Conservation (phyloP, 2,888 invertebrate genomes). For the Pogonocherus hispidulus region DNA sequence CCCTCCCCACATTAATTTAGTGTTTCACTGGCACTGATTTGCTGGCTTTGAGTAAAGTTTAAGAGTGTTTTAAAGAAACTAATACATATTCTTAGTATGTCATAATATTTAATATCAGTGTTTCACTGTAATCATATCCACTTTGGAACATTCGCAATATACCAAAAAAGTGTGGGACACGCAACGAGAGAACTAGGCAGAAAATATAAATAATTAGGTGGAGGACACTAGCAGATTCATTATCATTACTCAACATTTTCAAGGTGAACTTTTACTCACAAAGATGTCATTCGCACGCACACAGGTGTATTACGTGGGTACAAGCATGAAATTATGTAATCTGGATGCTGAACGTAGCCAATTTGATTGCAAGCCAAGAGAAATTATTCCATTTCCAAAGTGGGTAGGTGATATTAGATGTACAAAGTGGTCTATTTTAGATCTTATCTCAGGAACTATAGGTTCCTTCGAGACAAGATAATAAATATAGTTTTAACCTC, state of each 20-base stretch:
- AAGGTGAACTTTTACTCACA: constrained; percentile 16
- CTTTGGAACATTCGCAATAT: neutral
- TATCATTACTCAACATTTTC: constrained; percentile 13
- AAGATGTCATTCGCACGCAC: constrained; percentile 5
- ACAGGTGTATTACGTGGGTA: neutral
- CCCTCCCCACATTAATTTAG: no score
- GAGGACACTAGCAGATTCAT: neutral
- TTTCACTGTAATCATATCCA: neutral
- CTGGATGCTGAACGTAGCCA: neutral
- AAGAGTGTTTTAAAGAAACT: no score
- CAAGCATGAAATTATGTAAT: neutral
- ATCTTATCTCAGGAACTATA: no score
- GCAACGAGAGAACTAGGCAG: neutral
- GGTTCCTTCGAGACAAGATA: no score
- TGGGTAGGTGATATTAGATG: neutral
- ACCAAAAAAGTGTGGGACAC: neutral
- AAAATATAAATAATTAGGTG: neutral
- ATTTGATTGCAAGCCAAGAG: neutral
- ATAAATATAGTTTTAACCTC: no score
- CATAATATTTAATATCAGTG: no score
- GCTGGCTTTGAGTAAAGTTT: no score
- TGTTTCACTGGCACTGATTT: no score
- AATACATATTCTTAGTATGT: no score
- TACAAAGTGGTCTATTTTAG: no score
- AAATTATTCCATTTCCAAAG: neutral